phyloP scores from a whole-genome alignment of 2,113 vertebrate species.

The Oryzias celebensis region DNA sequence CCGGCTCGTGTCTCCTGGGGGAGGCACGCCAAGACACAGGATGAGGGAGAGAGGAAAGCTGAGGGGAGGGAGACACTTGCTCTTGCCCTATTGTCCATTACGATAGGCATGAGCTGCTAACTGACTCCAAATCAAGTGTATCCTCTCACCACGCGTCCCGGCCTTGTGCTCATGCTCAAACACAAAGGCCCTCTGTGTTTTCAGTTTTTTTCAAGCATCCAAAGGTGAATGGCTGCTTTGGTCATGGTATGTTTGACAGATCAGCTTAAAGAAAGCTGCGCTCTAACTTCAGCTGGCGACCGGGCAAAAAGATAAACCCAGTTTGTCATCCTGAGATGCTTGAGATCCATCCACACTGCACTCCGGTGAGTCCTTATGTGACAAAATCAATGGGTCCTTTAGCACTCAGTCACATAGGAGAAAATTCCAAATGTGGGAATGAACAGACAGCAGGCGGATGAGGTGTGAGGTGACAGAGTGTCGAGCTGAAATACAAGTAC shows the following conservation, averaged over 20 bases:
- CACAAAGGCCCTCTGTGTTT: slow-evolving; percentile 66
- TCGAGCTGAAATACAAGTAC: slow-evolving; percentile 71
- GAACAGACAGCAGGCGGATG: slow-evolving; percentile 7
- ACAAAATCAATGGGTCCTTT: slow-evolving; percentile 67
- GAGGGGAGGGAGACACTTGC: slow-evolving; percentile 66
- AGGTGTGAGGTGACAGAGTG: slow-evolving; percentile 42
- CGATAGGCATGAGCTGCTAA: slow-evolving; percentile 73
- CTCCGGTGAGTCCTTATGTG: slow-evolving; percentile 46
- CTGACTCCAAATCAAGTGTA: slow-evolving; percentile 75
- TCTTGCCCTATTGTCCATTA: slow-evolving; percentile 67
- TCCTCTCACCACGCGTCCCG: slow-evolving; percentile 71
- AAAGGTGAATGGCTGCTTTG: slow-evolving; percentile 58
- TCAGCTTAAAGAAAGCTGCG: slow-evolving; percentile 49
- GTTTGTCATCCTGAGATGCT: slow-evolving; percentile 46
- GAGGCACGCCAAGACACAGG: slow-evolving; percentile 51
- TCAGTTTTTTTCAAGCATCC: slow-evolving; percentile 30
- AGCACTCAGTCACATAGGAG: slow-evolving; percentile 47
- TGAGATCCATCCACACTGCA: slow-evolving; percentile 24
- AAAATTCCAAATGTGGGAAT: slow-evolving; percentile 31
- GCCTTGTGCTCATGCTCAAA: slow-evolving; percentile 56
- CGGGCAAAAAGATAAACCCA: slow-evolving; percentile 42
- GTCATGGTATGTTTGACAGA: slow-evolving; percentile 61
- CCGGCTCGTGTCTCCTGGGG: slow-evolving; percentile 74
- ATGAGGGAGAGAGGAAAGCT: slow-evolving; percentile 50
- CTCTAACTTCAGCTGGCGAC: slow-evolving; percentile 58